A percentile compares a stretch with the other conserved stretches of the same genome.
phyloP scores from a whole-genome alignment of 2,797 vertebrate genomes.

The Ciconia nigra region DNA sequence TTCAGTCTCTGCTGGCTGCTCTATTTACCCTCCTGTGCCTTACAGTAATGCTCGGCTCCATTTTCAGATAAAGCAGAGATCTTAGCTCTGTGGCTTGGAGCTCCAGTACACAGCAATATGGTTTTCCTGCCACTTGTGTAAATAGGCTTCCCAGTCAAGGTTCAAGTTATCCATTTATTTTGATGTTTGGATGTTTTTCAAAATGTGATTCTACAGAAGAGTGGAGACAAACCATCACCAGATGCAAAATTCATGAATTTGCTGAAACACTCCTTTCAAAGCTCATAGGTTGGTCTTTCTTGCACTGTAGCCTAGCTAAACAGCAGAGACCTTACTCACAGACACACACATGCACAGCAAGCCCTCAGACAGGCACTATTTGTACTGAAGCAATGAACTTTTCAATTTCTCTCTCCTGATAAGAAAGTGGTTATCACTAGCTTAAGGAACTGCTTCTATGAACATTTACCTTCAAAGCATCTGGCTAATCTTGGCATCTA shows the following conservation, averaged over 20 bases:
- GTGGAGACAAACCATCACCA: background rate
- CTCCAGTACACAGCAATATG: background rate
- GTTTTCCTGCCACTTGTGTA: background rate
- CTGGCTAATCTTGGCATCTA: background rate
- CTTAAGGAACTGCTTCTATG: background rate
- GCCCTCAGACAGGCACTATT: background rate
- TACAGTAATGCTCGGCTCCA: background rate
- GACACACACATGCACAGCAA: background rate
- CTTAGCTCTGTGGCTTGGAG: background rate
- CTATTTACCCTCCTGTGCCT: background rate
- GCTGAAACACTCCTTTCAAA: background rate
- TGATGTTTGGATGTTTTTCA: background rate
- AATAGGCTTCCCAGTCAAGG: background rate
- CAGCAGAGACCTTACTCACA: background rate
- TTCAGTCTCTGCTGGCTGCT: background rate
- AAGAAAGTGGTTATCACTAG: background rate
- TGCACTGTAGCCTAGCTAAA: background rate
- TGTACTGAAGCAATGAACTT: background rate
- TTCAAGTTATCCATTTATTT: background rate
- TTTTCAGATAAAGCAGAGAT: background rate
- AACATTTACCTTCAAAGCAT: background rate
- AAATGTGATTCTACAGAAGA: background rate
- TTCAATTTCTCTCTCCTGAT: background rate
- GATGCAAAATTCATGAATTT: background rate
- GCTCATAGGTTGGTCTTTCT: background rate